Evolutionary conservation across 2,797 vertebrate species (phyloP), one percentile per base, ranked within the genome.

Genomic region (Muscicapa comitata): DNA sequence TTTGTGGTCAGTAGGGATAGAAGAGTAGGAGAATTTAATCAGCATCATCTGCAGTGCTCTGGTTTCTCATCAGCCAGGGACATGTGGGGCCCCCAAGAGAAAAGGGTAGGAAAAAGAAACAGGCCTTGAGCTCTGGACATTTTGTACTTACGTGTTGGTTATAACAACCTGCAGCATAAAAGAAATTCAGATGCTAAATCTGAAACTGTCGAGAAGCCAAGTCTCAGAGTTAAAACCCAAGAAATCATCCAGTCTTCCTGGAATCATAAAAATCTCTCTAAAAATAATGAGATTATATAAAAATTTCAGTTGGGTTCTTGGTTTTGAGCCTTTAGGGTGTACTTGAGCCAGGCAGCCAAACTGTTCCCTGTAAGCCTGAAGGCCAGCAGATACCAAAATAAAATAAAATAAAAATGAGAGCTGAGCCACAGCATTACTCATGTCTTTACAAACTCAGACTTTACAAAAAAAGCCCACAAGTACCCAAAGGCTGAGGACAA

Each of bases 381-480:
- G 58, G 48, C 33, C 55, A 78, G 54, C 31, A 96, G 68, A 74
- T 25, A 57, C 29, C 57, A 67, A 77, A 89, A 80, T 76, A 71
- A 95, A 93, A 58, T 33, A 66, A 87, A 93, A 84, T 81, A 71
- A 70, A 71, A 94, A 48, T 13, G 75, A 88, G 88, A 78, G 29
- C 50, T 62, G 72, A 91, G 75, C 47, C 58, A 59, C 40, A 50
- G 37, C 59, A 84, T 91, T 93, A 59, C 45, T 93, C 66, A 59
- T 17, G 20, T 57, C 59, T 88, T 80, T 42, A 53, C 24, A 72
- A 84, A 79, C 26, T 88, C 58, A 63, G 63, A 62, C 48, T 86
- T 90, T 11, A 68, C 38, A 55, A 63, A 83, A 80, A 86, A 88
- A 48, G 16, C 29, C 31, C 29, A 33, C 33, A 40, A 90, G 58